Percentiles rank a stretch among this genome's conserved stretches.
These are phyloP conservation scores for human DNA, from an alignment of 2,113 vertebrate genomes.

Conservation along the genomic window DNA sequence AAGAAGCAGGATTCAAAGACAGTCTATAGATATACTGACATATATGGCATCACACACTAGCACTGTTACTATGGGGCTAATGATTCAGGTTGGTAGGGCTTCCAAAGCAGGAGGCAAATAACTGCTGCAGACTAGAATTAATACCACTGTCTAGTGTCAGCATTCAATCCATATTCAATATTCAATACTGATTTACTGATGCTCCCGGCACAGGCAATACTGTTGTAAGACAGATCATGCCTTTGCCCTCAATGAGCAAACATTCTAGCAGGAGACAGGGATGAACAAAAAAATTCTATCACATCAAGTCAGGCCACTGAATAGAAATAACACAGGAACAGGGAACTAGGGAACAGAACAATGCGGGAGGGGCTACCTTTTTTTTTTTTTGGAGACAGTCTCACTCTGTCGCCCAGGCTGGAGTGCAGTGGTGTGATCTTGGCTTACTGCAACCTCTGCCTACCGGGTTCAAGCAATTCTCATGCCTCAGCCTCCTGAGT, in stretches of 20 bases:
- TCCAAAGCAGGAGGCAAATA: neutral
- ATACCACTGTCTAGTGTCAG: too few relatives aligned
- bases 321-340: neutral
- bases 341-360: too few relatives aligned
- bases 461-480: too few relatives aligned
- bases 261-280: rapidly evolving
- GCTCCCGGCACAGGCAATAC: neutral
- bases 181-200: neutral
- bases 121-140: neutral
- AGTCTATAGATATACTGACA: neutral
- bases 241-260: neutral
- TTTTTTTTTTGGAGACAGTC: too few relatives aligned
- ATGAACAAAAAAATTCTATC: neutral
- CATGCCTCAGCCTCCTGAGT: too few relatives aligned
- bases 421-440: too few relatives aligned
- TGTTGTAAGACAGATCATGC: rapidly evolving
- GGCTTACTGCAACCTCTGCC: too few relatives aligned
- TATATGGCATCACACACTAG: rapidly evolving
- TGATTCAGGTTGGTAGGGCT: neutral
- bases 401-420: too few relatives aligned
- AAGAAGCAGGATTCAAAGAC: neutral
- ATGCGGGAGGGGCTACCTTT: neutral
- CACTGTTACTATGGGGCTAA: neutral
- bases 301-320: rapidly evolving
- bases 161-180: neutral